These are phyloP conservation scores for Ceratina japonica DNA, from an alignment of 1,140 invertebrate genomes.

Conservation along the genomic window DNA sequence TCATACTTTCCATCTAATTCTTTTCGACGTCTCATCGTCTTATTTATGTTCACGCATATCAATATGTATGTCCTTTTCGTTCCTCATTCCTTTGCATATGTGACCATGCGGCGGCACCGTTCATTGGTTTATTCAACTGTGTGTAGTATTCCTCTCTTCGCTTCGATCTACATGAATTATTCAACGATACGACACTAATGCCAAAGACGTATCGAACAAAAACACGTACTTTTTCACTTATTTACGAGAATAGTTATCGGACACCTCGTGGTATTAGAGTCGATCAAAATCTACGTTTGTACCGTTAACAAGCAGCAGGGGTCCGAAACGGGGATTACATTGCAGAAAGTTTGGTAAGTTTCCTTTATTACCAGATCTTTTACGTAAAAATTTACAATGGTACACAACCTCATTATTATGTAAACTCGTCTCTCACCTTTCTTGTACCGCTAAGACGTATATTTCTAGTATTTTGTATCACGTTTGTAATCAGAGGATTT, in stretches of 20 bases:
- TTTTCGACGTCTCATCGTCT: slow-evolving; percentile 44
- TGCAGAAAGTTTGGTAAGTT: slow-evolving; percentile 68
- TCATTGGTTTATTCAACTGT: slow-evolving; percentile 36
- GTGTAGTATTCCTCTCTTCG: slow-evolving; percentile 21
- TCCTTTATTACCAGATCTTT: slow-evolving; percentile 63
- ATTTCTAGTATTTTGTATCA: slow-evolving; percentile 73
- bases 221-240: not conserved
- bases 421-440: slow-evolving; percentile 80
- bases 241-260: not conserved
- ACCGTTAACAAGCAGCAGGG: slow-evolving; percentile 75
- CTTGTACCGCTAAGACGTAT: slow-evolving; percentile 75
- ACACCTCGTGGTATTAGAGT: slow-evolving; percentile 63
- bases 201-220: slow-evolving; percentile 47
- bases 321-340: slow-evolving; percentile 64
- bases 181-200: slow-evolving; percentile 63
- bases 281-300: slow-evolving; percentile 68
- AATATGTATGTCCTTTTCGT: slow-evolving; percentile 16
- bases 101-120: slow-evolving; percentile 27
- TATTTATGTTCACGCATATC: slow-evolving; percentile 24
- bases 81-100: slow-evolving; percentile 26
- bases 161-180: slow-evolving; percentile 66
- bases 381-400: slow-evolving; percentile 68
- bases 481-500: slow-evolving; percentile 74
- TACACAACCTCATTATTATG: slow-evolving; percentile 75
- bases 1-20: slow-evolving; percentile 28